These are phyloP conservation scores for Caenorhabditis becei DNA, from an alignment of 2,888 invertebrate species.

Conservation along the genomic window DNA sequence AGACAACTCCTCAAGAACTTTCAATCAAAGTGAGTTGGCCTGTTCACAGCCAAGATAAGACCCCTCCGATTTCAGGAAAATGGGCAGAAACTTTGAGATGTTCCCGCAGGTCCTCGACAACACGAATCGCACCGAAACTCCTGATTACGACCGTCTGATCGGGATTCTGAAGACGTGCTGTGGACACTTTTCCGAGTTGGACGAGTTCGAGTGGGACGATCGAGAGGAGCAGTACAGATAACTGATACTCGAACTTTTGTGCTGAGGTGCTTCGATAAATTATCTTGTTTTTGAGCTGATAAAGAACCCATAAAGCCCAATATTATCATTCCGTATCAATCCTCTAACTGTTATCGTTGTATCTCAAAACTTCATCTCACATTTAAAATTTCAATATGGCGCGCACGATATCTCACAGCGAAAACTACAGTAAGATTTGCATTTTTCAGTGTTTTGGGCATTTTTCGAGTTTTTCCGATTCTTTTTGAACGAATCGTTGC, in stretches of 20 bases:
- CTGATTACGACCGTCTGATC: slow-evolving; percentile 61
- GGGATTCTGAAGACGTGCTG: slow-evolving; percentile 57
- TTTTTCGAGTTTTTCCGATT: too few species aligned
- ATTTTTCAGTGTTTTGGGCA: too few species aligned
- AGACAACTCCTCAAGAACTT: slow-evolving; percentile 26
- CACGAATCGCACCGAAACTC: slow-evolving; percentile 36
- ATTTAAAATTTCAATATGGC: too few species aligned
- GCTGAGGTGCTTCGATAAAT: background rate
- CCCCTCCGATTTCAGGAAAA: slow-evolving; percentile 43
- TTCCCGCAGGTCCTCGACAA: slow-evolving; percentile 41
- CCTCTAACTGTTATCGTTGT: too few species aligned
- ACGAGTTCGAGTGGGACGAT: slow-evolving; percentile 67
- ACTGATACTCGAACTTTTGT: background rate
- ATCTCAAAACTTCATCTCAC: too few species aligned
- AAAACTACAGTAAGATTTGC: too few species aligned
- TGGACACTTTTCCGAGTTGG: slow-evolving; percentile 36
- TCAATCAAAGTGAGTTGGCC: slow-evolving; percentile 33
- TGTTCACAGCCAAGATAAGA: background rate
- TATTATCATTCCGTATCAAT: too few species aligned
- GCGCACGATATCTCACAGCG: too few species aligned
- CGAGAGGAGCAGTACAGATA: slow-evolving; percentile 40
- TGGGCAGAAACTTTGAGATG: slow-evolving; percentile 43
- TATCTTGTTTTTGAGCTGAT: too few species aligned
- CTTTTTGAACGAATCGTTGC: too few species aligned
- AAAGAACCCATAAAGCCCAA: too few species aligned